Base-by-base conservation (phyloP, 2,113 vertebrate species). In the Tichodroma muraria region DNA sequence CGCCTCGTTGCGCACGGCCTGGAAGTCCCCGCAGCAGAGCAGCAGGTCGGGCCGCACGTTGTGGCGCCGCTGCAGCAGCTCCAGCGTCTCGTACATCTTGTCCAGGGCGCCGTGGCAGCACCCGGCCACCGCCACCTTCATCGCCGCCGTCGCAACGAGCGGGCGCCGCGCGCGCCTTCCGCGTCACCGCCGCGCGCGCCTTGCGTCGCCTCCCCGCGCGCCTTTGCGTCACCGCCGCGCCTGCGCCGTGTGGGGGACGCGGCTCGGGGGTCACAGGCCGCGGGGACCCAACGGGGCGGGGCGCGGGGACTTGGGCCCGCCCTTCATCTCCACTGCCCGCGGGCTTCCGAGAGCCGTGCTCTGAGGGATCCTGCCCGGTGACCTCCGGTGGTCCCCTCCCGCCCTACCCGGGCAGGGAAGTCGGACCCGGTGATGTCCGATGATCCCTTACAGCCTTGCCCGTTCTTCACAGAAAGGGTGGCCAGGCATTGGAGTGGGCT, bases 41-140 rank as follows among this genome's bases (percentile, higher is more conserved):
- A 99, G 97, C 52, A 99, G 97, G 70, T 99, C 97, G 45, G 98
- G 98, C 57, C 98, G 97, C 30, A 98, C 90, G 15, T 97, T 98
- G 71, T 99, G 98, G 53, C 98, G 98, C 63, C 97, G 97, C 96
- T 99, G 98, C 91, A 99, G 94, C 82, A 98, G 98, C 81, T 96
- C 97, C 83, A 99, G 98, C 5, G 99, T 99, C 97, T 99, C 99
- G 23, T 99, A 99, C 95, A 99, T 98, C 96, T 99, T 99, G 94
- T 99, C 99, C 92, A 99, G 98, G 84, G 99, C 99, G 11, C 99
- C 99, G 63, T 99, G 99, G 96, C 99, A 99, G 89, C 99, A 99
- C 35, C 99, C 99, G 21, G 99, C 98, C 40, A 99, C 99, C 13
- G 99, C 99, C 82, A 99, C 98, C 97, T 99, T 98, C 99, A 99